Evolutionary conservation across 2,797 vertebrate genomes (phyloP).

Genomic region (Pyrrhura leucotis): DNA sequence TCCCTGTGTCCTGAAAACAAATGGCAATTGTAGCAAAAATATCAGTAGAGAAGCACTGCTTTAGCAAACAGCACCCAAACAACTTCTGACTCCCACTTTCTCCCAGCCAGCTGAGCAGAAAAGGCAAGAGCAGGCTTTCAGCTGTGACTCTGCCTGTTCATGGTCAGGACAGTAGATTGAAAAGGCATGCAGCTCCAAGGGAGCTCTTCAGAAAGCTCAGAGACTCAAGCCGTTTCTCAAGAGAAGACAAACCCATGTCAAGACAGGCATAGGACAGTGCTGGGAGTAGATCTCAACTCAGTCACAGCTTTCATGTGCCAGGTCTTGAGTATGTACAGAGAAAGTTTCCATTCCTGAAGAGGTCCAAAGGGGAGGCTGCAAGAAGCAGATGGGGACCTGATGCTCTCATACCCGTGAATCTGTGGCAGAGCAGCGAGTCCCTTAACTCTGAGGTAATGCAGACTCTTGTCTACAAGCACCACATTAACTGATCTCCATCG

Average conservation of each 20-base stretch:
- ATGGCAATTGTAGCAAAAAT: neutral
- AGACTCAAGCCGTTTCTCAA: neutral
- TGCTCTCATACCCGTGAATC: neutral
- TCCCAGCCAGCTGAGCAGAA: neutral
- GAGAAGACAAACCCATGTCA: neutral
- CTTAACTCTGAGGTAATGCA: neutral
- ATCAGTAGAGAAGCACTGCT: neutral
- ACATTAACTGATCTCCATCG: neutral
- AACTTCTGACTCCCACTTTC: neutral
- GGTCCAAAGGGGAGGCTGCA: neutral
- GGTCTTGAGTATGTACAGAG: accelerated
- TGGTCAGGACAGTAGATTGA: neutral
- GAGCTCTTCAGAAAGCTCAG: neutral
- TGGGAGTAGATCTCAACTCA: neutral
- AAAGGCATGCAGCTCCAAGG: neutral
- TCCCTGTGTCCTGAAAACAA: slow-evolving; percentile 88
- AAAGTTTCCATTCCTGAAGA: neutral
- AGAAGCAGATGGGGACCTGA: neutral
- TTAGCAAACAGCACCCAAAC: neutral
- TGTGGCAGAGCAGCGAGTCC: neutral
- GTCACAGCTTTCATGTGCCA: neutral
- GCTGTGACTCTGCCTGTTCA: neutral
- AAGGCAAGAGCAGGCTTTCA: neutral
- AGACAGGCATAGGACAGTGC: neutral
- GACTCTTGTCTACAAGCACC: neutral